Conservation (phyloP, 2,888 invertebrate species). For the Troides aeacus region DNA sequence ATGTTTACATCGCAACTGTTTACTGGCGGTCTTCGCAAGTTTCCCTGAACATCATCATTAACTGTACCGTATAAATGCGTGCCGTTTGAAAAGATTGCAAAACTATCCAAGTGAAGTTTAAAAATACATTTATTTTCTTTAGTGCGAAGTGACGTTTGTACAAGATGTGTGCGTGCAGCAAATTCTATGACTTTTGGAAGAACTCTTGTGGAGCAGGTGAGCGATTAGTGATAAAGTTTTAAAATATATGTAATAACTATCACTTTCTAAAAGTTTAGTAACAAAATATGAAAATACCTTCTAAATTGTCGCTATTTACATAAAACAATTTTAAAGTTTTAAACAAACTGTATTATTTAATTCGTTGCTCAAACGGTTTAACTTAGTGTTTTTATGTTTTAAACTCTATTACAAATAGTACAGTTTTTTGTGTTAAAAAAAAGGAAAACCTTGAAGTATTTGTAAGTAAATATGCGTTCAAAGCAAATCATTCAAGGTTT, state of each 20-base stretch:
- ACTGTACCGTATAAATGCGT: slow-evolving; percentile 61
- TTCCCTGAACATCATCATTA: slow-evolving; percentile 55
- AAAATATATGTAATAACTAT: neutral
- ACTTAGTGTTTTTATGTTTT: slow-evolving; percentile 9
- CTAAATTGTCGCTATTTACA: neutral
- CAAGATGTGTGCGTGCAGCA: slow-evolving; percentile 76
- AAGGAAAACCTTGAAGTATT: slow-evolving; percentile 24
- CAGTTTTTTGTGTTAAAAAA: slow-evolving; percentile 21
- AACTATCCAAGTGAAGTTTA: slow-evolving; percentile 79
- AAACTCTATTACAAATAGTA: slow-evolving; percentile 15
- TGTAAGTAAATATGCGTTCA: slow-evolving; percentile 20
- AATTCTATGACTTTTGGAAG: slow-evolving; percentile 76
- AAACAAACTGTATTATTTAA: neutral
- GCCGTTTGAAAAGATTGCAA: slow-evolving; percentile 66
- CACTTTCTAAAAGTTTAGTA: neutral
- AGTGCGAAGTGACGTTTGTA: slow-evolving; percentile 65
- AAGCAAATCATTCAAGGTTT: slow-evolving; percentile 26
- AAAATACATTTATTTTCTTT: slow-evolving; percentile 78
- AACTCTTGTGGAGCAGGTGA: slow-evolving; percentile 77
- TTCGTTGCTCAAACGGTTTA: neutral
- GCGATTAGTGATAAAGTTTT: slow-evolving; percentile 32
- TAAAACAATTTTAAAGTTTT: slow-evolving; percentile 15
- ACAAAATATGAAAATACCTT: neutral
- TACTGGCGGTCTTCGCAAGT: slow-evolving; percentile 54
- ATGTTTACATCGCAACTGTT: slow-evolving; percentile 57